Evolutionary conservation across 2,888 invertebrate species (phyloP).

Genomic region (Trachelus troglodyta): DNA sequence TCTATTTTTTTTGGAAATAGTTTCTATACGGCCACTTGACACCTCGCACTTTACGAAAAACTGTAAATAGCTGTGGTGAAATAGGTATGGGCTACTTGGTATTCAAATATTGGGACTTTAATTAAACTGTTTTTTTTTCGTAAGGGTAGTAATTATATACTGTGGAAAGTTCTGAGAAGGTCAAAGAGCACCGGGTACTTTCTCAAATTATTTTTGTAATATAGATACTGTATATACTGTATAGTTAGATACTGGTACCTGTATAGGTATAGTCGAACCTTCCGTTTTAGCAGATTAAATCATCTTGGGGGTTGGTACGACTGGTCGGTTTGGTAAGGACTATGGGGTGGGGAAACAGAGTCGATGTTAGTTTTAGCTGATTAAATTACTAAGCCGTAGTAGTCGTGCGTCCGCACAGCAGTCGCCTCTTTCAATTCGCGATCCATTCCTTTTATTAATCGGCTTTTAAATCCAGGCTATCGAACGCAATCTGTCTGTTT

Average conservation of each 20-base stretch:
- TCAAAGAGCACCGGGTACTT: conserved; percentile 30
- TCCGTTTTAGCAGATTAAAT: conserved; percentile 65
- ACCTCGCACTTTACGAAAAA: background rate
- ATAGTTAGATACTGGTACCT: conserved; percentile 41
- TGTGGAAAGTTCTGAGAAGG: background rate
- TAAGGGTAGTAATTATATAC: background rate
- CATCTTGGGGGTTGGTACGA: conserved; percentile 54
- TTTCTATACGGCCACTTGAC: conserved; percentile 10
- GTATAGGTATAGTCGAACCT: conserved; percentile 35
- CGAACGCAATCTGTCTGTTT: background rate
- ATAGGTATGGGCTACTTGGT: background rate
- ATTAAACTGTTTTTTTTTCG: background rate
- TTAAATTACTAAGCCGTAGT: conserved; percentile 65
- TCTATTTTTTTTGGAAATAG: conserved; percentile 2
- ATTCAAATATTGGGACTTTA: background rate
- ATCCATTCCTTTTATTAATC: conserved; percentile 62
- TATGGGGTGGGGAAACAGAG: conserved; percentile 36
- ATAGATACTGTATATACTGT: background rate
- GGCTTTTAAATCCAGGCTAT: conserved; percentile 31
- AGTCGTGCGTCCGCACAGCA: conserved; percentile 59
- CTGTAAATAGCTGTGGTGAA: background rate
- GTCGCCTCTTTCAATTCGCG: conserved; percentile 51
- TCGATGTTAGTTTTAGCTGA: conserved; percentile 66
- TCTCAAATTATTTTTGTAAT: conserved; percentile 52
- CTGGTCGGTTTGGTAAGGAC: conserved; percentile 39